These are phyloP conservation scores for Elgaria multicarinata DNA, from an alignment of 2,113 vertebrate species.

Conservation along the genomic window DNA sequence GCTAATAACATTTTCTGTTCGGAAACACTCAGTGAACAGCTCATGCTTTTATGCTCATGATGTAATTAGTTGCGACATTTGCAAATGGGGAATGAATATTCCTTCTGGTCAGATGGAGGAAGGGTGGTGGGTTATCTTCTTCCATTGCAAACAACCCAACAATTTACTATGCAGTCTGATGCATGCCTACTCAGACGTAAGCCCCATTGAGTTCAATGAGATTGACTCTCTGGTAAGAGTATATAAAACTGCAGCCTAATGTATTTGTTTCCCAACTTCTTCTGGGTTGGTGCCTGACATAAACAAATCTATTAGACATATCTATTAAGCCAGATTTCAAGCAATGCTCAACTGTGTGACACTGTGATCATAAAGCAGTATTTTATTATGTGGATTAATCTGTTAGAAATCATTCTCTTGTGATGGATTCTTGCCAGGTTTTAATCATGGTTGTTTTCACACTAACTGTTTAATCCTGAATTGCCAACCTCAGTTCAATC, in stretches of 20 bases:
- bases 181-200: not conserved
- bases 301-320: not conserved
- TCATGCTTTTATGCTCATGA: not conserved
- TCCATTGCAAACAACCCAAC: not conserved
- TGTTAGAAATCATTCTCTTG: not conserved
- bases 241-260: not conserved
- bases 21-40: not conserved
- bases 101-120: not conserved
- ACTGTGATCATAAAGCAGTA: not conserved
- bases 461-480: not conserved
- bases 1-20: not conserved
- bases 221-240: not conserved
- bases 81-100: not conserved
- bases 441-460: not conserved
- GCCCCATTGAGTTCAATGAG: not conserved
- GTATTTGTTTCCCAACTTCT: not conserved
- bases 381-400: not conserved
- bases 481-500: not conserved
- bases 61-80: slow-evolving; percentile 1
- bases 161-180: not conserved
- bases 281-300: not conserved
- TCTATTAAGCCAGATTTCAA: not conserved
- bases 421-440: not conserved
- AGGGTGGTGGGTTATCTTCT: not conserved
- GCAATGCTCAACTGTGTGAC: not conserved